These are phyloP conservation scores for Drosophila subsilvestris DNA, from an alignment of 2,888 invertebrate species.

Conservation along the genomic window DNA sequence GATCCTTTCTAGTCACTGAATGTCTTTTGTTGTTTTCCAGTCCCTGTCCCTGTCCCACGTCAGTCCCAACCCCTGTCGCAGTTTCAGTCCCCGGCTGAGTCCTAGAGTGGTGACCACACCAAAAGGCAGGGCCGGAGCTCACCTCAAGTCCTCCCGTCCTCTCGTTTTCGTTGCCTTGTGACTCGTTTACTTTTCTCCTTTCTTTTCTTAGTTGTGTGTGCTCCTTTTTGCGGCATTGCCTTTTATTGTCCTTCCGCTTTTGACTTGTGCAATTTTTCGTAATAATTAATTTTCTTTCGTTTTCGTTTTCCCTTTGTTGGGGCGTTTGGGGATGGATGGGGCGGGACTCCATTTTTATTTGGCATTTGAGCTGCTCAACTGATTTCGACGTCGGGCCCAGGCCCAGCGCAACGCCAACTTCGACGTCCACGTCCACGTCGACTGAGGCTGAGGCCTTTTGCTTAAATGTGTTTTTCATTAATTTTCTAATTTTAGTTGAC, in stretches of 20 bases:
- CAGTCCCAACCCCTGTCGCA: background rate
- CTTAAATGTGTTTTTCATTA: conserved; percentile 59
- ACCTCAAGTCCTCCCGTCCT: conserved; percentile 50
- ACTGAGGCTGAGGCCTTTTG: conserved; percentile 33
- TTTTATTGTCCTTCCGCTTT: conserved; percentile 74
- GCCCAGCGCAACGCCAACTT: background rate
- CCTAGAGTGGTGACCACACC: conserved; percentile 61
- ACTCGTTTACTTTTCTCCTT: conserved; percentile 54
- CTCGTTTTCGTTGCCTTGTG: conserved; percentile 37
- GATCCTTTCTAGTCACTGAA: conserved; percentile 42
- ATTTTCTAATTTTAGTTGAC: conserved; percentile 71
- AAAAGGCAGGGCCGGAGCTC: conserved; percentile 64
- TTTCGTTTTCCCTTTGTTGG: conserved; percentile 17
- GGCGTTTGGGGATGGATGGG: conserved; percentile 4
- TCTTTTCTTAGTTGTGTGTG: conserved; percentile 26
- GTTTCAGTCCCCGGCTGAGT: conserved; percentile 5
- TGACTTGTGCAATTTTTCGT: conserved; percentile 72
- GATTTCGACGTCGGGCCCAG: conserved; percentile 55
- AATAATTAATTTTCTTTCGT: conserved; percentile 73
- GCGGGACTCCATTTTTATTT: conserved; percentile 31
- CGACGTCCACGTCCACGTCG: conserved; percentile 14
- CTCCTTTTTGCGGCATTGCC: conserved; percentile 51
- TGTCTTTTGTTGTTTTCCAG: conserved; percentile 33
- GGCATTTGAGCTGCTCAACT: conserved; percentile 60
- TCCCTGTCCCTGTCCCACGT: background rate